Conservation (phyloP, 1,140 invertebrate species). For the Proales similis region DNA sequence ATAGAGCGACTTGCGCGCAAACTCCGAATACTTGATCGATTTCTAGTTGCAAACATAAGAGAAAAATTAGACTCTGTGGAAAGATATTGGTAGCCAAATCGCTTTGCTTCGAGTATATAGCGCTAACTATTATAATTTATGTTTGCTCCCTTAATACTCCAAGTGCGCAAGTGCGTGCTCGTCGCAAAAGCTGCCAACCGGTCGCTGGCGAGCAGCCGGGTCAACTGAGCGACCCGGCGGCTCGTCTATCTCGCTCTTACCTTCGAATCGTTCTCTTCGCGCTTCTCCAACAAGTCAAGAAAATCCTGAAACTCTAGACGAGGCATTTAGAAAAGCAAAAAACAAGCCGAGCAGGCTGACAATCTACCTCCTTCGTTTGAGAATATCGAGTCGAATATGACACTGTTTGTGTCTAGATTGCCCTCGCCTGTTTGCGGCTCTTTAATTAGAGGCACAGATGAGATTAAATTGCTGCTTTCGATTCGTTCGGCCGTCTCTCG, state of each 20-base stretch:
- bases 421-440: too few species aligned
- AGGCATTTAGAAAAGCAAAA: constrained; percentile 8
- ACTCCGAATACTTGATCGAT: constrained; percentile 27
- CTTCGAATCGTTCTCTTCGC: constrained; percentile 13
- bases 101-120: too few species aligned
- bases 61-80: background rate
- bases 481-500: background rate
- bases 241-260: too few species aligned
- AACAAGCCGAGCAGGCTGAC: background rate
- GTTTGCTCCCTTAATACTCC: too few species aligned
- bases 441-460: too few species aligned
- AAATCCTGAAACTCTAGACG: constrained; percentile 37
- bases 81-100: too few species aligned
- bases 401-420: too few species aligned
- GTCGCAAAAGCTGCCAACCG: too few species aligned
- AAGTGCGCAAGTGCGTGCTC: too few species aligned
- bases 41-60: constrained; percentile 16
- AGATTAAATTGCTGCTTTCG: background rate
- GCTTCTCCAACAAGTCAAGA: constrained; percentile 33
- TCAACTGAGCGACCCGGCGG: too few species aligned
- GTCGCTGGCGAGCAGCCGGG: too few species aligned
- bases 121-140: too few species aligned
- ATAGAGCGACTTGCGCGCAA: constrained; percentile 29
- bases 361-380: constrained; percentile 34
- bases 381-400: constrained; percentile 36